A percentile compares a stretch with the other conserved stretches of the same genome.
Evolutionary conservation across 2,888 invertebrate genomes (phyloP).

Genomic region (Tromatobia lineatoria): DNA sequence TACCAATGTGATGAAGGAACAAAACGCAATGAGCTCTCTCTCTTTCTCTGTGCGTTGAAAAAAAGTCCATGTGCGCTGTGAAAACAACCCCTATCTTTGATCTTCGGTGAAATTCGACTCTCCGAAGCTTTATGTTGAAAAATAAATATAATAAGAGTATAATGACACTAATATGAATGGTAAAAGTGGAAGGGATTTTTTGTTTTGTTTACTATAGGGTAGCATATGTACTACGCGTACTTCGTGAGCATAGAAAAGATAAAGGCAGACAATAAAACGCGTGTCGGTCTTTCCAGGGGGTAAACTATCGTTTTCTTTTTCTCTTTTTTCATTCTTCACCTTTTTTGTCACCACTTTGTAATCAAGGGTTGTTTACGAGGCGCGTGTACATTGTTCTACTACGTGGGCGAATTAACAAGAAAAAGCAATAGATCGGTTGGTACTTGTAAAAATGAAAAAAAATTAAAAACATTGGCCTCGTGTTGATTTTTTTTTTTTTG

Average conservation of each 20-base stretch:
- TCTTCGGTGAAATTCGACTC: slow-evolving; percentile 27
- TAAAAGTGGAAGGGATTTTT: slow-evolving; percentile 9
- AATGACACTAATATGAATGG: slow-evolving; percentile 60
- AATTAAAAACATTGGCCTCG: background rate
- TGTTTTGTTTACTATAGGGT: background rate
- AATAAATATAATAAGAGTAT: slow-evolving; percentile 45
- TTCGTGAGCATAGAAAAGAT: slow-evolving; percentile 41
- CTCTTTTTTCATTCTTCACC: background rate
- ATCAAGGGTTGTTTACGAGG: background rate
- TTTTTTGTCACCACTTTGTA: slow-evolving; percentile 35
- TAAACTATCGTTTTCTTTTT: background rate
- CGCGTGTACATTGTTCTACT: slow-evolving; percentile 12
- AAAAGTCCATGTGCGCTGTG: too few relatives aligned
- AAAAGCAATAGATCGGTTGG: slow-evolving; percentile 4
- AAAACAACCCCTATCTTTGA: background rate
- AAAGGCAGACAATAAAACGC: slow-evolving; percentile 48
- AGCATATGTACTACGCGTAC: background rate
- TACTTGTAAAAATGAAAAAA: background rate
- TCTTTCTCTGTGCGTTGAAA: too few relatives aligned
- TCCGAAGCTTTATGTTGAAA: slow-evolving; percentile 5
- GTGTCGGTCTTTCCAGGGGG: slow-evolving; percentile 48
- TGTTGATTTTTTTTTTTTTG: background rate
- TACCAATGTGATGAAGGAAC: too few relatives aligned
- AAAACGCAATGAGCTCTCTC: too few relatives aligned
- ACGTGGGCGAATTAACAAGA: slow-evolving; percentile 23